Conservation (phyloP, 2,888 invertebrate genomes). For the Perdita meconis region DNA sequence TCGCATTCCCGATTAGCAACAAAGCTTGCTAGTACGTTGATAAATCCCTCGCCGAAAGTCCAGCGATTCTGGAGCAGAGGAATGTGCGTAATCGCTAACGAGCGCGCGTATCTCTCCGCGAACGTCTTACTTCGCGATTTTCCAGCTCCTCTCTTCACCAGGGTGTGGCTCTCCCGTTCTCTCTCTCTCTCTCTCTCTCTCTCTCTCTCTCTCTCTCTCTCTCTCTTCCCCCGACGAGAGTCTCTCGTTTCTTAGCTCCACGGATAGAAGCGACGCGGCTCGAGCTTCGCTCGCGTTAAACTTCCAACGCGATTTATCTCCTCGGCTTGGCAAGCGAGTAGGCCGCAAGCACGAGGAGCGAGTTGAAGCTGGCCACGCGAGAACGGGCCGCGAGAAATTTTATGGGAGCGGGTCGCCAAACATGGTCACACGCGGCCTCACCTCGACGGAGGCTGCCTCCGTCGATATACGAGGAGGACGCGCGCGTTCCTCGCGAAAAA, state of each 20-base stretch:
- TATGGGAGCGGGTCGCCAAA: slow-evolving; percentile 78
- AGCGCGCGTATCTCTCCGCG: slow-evolving; percentile 4
- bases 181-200: background rate
- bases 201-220: slow-evolving; percentile 8
- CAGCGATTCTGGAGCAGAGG: background rate
- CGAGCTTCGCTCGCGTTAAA: slow-evolving; percentile 56
- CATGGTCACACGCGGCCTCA: slow-evolving; percentile 73
- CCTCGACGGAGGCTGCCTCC: slow-evolving; percentile 48
- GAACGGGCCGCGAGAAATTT: slow-evolving; percentile 70
- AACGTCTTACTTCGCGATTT: slow-evolving; percentile 24
- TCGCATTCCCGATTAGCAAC: no score
- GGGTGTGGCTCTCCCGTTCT: slow-evolving; percentile 47
- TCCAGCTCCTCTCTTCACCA: slow-evolving; percentile 25
- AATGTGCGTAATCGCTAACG: slow-evolving; percentile 4
- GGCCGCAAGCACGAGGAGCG: slow-evolving; percentile 51
- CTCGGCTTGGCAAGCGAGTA: slow-evolving; percentile 52
- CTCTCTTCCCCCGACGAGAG: background rate
- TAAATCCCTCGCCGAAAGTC: no score
- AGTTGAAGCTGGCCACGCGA: slow-evolving; percentile 41
- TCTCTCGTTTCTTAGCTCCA: slow-evolving; percentile 18
- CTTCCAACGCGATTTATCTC: slow-evolving; percentile 67
- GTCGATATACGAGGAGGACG: slow-evolving; percentile 5
- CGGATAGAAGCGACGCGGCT: slow-evolving; percentile 37
- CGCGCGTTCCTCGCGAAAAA: background rate
- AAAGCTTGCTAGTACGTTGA: no score